Evolutionary conservation across 2,113 vertebrate genomes (phyloP), one percentile per base, ranked within the genome.

Genomic region (Zosterops lateralis): DNA sequence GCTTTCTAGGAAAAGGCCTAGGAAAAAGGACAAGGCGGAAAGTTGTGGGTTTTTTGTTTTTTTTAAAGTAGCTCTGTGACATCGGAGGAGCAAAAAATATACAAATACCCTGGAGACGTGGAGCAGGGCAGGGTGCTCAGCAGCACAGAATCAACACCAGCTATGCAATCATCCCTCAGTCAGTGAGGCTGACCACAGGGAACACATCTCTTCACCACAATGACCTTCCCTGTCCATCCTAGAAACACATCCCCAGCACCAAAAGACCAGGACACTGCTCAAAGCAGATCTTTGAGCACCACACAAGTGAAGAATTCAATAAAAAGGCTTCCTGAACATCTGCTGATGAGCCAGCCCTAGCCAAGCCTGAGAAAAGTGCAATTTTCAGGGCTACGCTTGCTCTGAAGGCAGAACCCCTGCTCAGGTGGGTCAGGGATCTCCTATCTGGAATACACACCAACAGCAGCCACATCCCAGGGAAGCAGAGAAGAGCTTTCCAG

Each of bases 41-140:
- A 32, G 9, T 73, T 2, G 0, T 61, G 36, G 36, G 36, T 7
- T n/a, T 56, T 48, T 40, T 8, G 7, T 45, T 48, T 57, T 24
- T 54, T 54, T 47, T 18, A 1, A 26, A 71, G 29, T 7, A 72
- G 26, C 12, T 50, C 25, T 47, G 9, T n/a, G 44, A 75, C 3
- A 4, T 0, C 4, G 7, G 9, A 65, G 7, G 13, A 51, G 7
- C 0, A 5, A 45, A 50, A 72, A 34, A 38, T 20, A 65, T 8
- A 53, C 12, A 31, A 56, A 14, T 4, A 24, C 2, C 13, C 48
- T 18, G 5, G 28, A 38, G 56, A 18, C 14, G 6, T 53, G 54
- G 24, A 54, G 20, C 20, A 71, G 38, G 34, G 29, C 34, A 83
- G 32, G 28, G 53, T 2, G 21, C 42, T 93, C 34, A 67, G 73